Conservation (phyloP, 92 coral and sea anemone species). For the Umimayanthus kanabou region DNA sequence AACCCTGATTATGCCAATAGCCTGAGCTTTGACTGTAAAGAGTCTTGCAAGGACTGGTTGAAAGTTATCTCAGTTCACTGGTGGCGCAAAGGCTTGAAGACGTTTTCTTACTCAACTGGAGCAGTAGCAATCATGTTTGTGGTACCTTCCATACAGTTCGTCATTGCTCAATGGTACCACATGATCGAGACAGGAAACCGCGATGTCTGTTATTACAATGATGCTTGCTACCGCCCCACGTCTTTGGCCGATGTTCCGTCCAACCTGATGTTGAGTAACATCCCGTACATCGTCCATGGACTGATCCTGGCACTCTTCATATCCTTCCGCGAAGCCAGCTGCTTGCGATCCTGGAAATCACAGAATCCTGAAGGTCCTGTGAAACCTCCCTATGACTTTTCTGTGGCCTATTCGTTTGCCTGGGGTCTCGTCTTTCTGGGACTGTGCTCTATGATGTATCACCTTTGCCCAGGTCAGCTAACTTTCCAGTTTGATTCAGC, state of each 20-base stretch:
- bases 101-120: background rate
- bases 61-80: too few species aligned
- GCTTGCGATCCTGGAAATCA: background rate
- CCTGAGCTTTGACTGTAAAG: too few species aligned
- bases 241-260: conserved; percentile 25
- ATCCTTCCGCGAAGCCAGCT: background rate
- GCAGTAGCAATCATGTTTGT: too few species aligned
- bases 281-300: too few species aligned
- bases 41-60: too few species aligned
- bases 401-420: conserved; percentile 39
- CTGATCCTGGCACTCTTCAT: too few species aligned
- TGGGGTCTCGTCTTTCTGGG: conserved; percentile 36
- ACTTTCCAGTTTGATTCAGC: conserved; percentile 46
- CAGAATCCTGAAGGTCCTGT: too few species aligned
- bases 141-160: conserved; percentile 4
- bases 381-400: conserved; percentile 28
- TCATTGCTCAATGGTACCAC: conserved; percentile 34
- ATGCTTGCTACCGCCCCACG: conserved; percentile 40
- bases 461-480: background rate
- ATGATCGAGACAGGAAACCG: conserved; percentile 50
- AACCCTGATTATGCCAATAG: too few species aligned
- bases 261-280: conserved; percentile 17
- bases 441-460: too few species aligned
- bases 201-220: conserved; percentile 51
- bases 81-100: background rate